Evolutionary conservation across 2,797 vertebrate genomes (phyloP).

Genomic region (Spea hammondii): DNA sequence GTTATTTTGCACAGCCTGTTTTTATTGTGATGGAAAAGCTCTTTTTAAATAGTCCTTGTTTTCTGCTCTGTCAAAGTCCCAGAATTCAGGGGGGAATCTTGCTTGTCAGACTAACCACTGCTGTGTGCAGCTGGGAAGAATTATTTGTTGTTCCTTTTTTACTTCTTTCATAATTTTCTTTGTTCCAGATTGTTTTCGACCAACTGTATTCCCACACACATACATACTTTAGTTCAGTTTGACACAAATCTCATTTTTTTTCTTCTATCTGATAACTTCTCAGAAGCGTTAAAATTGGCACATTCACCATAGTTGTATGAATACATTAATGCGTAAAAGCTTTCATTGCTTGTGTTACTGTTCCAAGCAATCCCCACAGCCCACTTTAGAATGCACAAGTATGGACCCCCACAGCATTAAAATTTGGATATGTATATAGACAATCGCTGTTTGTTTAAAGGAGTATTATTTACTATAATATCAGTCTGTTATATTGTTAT

Average conservation of each 20-base stretch:
- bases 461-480: not conserved
- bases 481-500: not conserved
- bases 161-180: constrained; percentile 55
- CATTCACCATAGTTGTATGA: constrained; percentile 64
- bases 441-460: constrained; percentile 2
- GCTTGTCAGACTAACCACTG: constrained; percentile 65
- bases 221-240: constrained; percentile 55
- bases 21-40: constrained; percentile 60
- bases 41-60: constrained; percentile 66
- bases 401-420: not conserved
- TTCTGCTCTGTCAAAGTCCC: constrained; percentile 65
- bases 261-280: constrained; percentile 58
- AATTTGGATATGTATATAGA: not conserved
- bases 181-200: constrained; percentile 60
- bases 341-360: constrained; percentile 58
- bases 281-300: constrained; percentile 63
- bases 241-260: constrained; percentile 58
- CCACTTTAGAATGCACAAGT: constrained; percentile 18
- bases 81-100: constrained; percentile 75
- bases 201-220: constrained; percentile 63
- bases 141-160: constrained; percentile 71
- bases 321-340: constrained; percentile 63
- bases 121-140: constrained; percentile 81
- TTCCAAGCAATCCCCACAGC: constrained; percentile 52
- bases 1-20: constrained; percentile 38